phyloP scores from a whole-genome alignment of 2,888 invertebrate genomes.

The Lepidochitona cinerea region DNA sequence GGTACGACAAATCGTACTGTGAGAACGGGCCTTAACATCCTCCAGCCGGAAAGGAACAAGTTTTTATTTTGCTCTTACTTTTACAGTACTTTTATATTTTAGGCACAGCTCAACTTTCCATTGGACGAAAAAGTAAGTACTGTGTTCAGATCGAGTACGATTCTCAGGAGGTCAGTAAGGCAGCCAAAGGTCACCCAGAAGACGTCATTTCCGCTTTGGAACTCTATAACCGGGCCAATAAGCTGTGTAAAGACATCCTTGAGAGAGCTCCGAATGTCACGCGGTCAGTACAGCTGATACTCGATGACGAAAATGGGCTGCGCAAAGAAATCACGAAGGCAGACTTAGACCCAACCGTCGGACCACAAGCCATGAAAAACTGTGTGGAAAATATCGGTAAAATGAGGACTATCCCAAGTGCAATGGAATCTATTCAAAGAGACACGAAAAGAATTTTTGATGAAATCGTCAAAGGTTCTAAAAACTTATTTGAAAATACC shows the following conservation, averaged over 20 bases:
- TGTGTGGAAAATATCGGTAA: conserved; percentile 49
- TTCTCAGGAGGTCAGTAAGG: conserved; percentile 37
- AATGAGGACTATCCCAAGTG: conserved; percentile 40
- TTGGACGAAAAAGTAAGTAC: conserved; percentile 44
- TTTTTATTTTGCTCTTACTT: not conserved
- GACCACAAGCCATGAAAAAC: conserved; percentile 42
- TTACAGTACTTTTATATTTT: not conserved
- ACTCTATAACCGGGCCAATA: conserved; percentile 47
- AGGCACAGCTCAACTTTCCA: conserved; percentile 45
- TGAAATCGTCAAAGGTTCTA: not conserved
- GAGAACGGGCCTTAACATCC: no score
- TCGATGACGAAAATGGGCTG: conserved; percentile 47
- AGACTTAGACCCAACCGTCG: conserved; percentile 36
- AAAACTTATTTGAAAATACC: conserved; percentile 1
- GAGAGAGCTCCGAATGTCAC: conserved; percentile 41
- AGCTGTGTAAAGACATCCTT: conserved; percentile 44
- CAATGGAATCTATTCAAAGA: conserved; percentile 44
- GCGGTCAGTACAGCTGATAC: conserved; percentile 41
- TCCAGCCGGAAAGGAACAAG: not conserved
- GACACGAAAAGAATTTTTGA: conserved; percentile 26
- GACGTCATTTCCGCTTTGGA: conserved; percentile 41
- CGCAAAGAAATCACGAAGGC: conserved; percentile 48
- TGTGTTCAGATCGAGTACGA: conserved; percentile 46
- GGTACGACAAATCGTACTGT: no score
- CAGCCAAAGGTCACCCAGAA: conserved; percentile 41